Conservation (phyloP, 2,797 vertebrate genomes). For the Phyllotis vaccarum region DNA sequence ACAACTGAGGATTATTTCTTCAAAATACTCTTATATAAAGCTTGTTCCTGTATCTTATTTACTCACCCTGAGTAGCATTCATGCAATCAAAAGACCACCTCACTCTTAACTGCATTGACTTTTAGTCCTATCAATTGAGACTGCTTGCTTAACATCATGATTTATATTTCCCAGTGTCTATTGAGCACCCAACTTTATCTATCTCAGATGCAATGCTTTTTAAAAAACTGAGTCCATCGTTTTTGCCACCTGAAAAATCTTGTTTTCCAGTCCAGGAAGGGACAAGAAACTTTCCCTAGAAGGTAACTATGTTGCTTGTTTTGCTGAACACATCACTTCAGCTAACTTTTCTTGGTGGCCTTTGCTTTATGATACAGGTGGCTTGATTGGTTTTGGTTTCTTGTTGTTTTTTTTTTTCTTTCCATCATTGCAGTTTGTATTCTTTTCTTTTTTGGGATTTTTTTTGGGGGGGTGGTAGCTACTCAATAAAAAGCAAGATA, state of each 20-base stretch:
- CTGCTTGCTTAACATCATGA: background rate
- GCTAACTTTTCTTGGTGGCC: too few species aligned
- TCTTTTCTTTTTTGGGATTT: background rate
- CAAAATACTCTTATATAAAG: background rate
- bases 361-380: too few species aligned
- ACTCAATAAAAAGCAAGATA: background rate
- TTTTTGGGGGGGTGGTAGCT: background rate
- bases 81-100: background rate
- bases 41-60: conserved; percentile 21
- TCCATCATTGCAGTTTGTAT: background rate
- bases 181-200: background rate
- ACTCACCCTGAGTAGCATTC: background rate
- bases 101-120: background rate
- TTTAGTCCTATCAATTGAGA: conserved; percentile 3
- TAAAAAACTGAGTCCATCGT: background rate
- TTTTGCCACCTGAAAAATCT: too few species aligned
- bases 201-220: background rate
- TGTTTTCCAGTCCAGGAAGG: too few species aligned
- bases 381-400: too few species aligned
- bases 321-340: too few species aligned
- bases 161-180: background rate
- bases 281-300: too few species aligned
- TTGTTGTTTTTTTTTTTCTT: background rate
- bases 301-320: too few species aligned
- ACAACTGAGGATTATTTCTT: conserved; percentile 1